Evolutionary conservation across 2,797 vertebrate genomes (phyloP).

Genomic region (Zenarchopterus dispar): DNA sequence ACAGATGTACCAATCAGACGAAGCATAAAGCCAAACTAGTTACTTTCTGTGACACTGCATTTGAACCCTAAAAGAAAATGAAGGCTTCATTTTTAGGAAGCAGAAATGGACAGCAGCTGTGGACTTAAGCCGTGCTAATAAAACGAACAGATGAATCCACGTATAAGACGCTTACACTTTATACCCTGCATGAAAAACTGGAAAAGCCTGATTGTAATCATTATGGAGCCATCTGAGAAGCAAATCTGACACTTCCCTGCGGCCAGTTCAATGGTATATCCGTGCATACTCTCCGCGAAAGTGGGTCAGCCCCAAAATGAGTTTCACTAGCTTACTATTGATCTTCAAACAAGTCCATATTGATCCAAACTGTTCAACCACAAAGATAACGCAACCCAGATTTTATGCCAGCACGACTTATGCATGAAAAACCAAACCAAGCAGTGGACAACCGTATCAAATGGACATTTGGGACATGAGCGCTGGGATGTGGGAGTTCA

Average conservation of each 20-base stretch:
- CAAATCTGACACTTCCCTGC: constrained; percentile 9
- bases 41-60: background rate
- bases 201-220: constrained; percentile 7
- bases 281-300: constrained; percentile 39
- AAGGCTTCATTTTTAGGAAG: background rate
- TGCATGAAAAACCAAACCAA: constrained; percentile 12
- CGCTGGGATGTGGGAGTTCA: background rate
- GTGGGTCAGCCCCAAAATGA: constrained; percentile 53
- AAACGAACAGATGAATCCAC: background rate
- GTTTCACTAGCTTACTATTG: constrained; percentile 18
- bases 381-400: background rate
- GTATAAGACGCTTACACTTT: fast-evolving
- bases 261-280: constrained; percentile 25
- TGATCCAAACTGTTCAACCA: constrained; percentile 33
- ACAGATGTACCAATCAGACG: constrained; percentile 11
- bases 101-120: background rate
- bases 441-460: background rate
- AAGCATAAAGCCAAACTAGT: constrained; percentile 1
- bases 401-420: background rate
- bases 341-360: constrained; percentile 34
- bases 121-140: background rate
- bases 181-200: background rate
- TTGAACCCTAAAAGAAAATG: background rate
- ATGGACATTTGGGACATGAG: constrained; percentile 2
- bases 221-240: constrained; percentile 7